Base-by-base conservation (phyloP, 2,888 invertebrate genomes). In the Epiblema foenella region DNA sequence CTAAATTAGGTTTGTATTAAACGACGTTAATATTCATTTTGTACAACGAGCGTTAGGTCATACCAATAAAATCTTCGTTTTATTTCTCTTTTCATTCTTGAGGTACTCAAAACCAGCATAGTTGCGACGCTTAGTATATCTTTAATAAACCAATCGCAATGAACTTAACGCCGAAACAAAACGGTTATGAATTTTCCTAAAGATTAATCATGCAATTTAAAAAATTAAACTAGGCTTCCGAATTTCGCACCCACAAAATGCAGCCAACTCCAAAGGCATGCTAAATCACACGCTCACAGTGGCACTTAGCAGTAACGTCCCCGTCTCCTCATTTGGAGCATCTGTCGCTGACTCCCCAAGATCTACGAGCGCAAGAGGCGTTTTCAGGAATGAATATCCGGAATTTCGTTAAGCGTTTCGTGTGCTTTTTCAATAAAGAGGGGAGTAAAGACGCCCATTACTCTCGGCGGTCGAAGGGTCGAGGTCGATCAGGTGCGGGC, bases 391-490 rank as follows among this genome's bases (percentile, higher is more conserved):
- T 83, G 81, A 81, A 85, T 82, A 77, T 66, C 56, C 42, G 69
- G 72, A 79, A 82, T 81, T 76, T 77, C 77, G 71, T 75, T 70
- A 74, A 75, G 72, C 75, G 77, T 77, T 76, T 67, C 51, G 75
- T 76, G 74, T 77, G 77, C 74, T 78, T 81, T 81, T 84, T 81
- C 83, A 82, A 81, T 84, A 82, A 82, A 78, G 77, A 77, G 75
- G 73, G 69, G 73, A 69, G 76, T 72, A 75, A 75, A 74, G 74
- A 75, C 68, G 72, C 66, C 76, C 76, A 82, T 84, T 83, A 80
- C 77, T 82, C 79, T 79, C 73, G 73, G 75, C 77, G 75, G 81
- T 81, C 74, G 66, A 65, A 65, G 73, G 69, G 67, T 64, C 69
- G 68, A 73, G 70, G 46, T 60, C 68, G 73, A 74, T 76, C 73